Evolutionary conservation across 2,888 invertebrate species (phyloP), one percentile per base, ranked within the genome.

Genomic region (Hoplodrina ambigua): DNA sequence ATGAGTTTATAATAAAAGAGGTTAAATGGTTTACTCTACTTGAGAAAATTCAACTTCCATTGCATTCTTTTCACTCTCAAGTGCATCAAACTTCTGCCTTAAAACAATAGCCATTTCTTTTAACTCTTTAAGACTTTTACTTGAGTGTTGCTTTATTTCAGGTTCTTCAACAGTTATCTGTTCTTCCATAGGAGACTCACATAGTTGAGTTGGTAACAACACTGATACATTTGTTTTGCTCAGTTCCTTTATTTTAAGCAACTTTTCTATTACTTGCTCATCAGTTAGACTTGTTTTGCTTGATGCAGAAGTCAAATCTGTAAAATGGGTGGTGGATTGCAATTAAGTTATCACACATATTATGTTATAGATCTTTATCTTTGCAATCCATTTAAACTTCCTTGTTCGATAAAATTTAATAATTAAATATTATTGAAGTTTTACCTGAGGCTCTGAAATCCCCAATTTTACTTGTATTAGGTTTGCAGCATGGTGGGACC

Each of bases 401-500:
- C 5, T 19, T 33, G 0, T 49, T 30, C 17, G 2, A 15, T 3
- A n/a, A 25, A 41, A 15, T 19, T 0, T 17, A 37, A 8, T 37
- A 1, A 8, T 37, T 8, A 5, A 37, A 37, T 8, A 37, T 37
- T 8, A 25, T 13, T 54, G 20, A 17, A 46, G 10, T 52, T 33
- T 73, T 4, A 78, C 94, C 92, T 87, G 84, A 52, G 5, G 64
- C 65, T 79, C 67, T 73, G 84, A 85, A 90, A 80, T 94, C 94
- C 19, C 93, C 93, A 75, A 91, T 83, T 71, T 83, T 89, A 82
- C 85, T 84, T 53, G 79, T 82, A 68, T 82, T 87, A 50, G 88
- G 83, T 76, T 93, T 92, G 84, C 97, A 97, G 86, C 97, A 97
- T 72, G 97, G 96, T 11, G 97, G 97, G 57, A 97, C 94, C 97